A percentile compares a stretch with the other conserved stretches of the same genome.
Conservation (phyloP, 2,797 vertebrate species). For the Meriones psammophilus region DNA sequence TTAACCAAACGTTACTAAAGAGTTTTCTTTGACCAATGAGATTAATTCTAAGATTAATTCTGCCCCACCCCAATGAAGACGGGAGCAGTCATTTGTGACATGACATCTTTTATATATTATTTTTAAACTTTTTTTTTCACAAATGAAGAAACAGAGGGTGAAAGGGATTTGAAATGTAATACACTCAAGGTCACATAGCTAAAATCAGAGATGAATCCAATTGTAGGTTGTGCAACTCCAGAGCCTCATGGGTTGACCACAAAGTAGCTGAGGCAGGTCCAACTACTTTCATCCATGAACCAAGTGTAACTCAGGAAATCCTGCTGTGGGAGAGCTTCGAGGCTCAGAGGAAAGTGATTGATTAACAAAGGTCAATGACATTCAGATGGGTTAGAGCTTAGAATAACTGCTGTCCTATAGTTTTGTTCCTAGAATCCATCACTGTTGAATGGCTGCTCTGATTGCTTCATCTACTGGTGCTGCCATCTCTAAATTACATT, state of each 20-base stretch:
- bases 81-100: background rate
- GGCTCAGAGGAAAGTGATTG: conserved; percentile 34
- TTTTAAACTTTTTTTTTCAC: background rate
- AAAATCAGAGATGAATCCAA: background rate
- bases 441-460: conserved; percentile 8
- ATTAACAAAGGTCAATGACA: conserved; percentile 27
- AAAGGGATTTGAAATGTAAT: background rate
- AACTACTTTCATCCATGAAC: background rate
- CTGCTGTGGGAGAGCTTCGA: background rate
- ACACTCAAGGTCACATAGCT: background rate
- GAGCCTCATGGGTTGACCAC: background rate
- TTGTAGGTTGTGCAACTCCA: background rate
- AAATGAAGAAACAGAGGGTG: background rate
- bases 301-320: background rate
- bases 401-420: conserved; percentile 47
- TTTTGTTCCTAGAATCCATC: conserved; percentile 41
- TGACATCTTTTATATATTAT: background rate
- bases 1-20: background rate
- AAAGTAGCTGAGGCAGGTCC: background rate
- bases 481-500: conserved; percentile 10
- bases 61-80: background rate
- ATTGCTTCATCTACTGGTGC: conserved; percentile 42
- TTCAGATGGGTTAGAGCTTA: conserved; percentile 14
- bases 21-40: background rate
- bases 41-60: background rate